Evolutionary conservation across 2,797 vertebrate genomes (phyloP), one percentile per base, ranked within the genome.

Genomic region (Gambelia wislizenii): DNA sequence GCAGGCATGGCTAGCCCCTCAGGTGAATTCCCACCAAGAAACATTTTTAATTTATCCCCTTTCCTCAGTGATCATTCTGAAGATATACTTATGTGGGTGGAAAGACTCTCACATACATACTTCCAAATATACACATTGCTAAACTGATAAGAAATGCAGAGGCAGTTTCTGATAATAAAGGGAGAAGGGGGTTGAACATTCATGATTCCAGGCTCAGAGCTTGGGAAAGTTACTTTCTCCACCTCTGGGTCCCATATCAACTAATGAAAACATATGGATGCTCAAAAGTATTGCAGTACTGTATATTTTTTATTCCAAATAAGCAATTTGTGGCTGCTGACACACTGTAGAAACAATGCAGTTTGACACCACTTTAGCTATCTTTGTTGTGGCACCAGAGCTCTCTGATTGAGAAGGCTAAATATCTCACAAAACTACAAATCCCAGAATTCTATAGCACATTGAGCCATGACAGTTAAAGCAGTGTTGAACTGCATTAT

Each of bases 41-140:
- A 64, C 70, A 27, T 33, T 85, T 92, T 91, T 92, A 59, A 92
- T 90, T 83, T 93, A 81, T 89, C 82, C 80, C 0, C 13, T 79
- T 87, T 52, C 83, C 91, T 27, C 0, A 20, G 84, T 0, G 7
- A 70, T 52, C 6, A 0, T 79, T 61, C 89, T 59, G 87, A 89
- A 69, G 83, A 90, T 92, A 90, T 92, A 82, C 18, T 93, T 87
- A 64, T 25, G 61, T 47, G 84, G 52, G 77, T 6, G 0, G 4
- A 72, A 20, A 27, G 56, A 12, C 47, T 79, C 10, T 7, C 9
- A 85, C 18, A 59, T 36, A 87, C 85, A 74, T 69, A 89, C n/a
- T 33, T 52, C 78, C 8, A 75, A 54, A 64, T 1, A 2, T 0
- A 2, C 25, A 77, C 6, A 6, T 0, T 5, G 1, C 54, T 81